Conservation (phyloP, 2,113 vertebrate genomes). For the Dendropsophus ebraccatus region DNA sequence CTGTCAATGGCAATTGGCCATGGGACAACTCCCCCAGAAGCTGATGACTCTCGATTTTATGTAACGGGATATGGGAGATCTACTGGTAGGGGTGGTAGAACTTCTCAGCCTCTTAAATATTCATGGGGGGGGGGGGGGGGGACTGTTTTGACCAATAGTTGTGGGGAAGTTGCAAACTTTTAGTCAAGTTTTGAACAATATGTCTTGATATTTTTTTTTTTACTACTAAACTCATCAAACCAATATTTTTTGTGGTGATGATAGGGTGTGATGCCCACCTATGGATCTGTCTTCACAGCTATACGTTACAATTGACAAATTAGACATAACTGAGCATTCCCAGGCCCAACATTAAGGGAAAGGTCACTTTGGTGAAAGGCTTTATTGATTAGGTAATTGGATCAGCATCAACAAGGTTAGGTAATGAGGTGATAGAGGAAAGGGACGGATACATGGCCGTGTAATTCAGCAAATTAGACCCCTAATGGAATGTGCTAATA, state of each 20-base stretch:
- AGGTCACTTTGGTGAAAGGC: background rate
- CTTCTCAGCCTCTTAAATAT: too few species aligned
- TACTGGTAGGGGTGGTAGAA: background rate
- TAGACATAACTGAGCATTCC: background rate
- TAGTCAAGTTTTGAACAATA: background rate
- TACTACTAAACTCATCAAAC: background rate
- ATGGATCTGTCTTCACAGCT: background rate
- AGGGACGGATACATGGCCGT: background rate
- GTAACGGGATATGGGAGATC: background rate
- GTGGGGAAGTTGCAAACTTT: background rate
- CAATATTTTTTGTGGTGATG: too few species aligned
- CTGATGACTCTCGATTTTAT: background rate
- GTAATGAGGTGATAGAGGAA: constrained; percentile 27
- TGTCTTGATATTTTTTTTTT: background rate
- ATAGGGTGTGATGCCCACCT: background rate
- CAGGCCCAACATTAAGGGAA: background rate
- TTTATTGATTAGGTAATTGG: constrained; percentile 35
- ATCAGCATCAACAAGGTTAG: background rate
- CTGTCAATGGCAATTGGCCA: too few species aligned
- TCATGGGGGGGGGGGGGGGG: too few species aligned
- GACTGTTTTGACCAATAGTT: too few species aligned
- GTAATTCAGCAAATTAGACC: constrained; percentile 34
- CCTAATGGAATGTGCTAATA: constrained; percentile 17
- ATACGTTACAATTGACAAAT: background rate
- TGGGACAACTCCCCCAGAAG: background rate